A percentile compares a stretch with the other conserved stretches of the same genome.
These are phyloP conservation scores for Pelodytes ibericus DNA, from an alignment of 2,797 vertebrate species.

Conservation along the genomic window DNA sequence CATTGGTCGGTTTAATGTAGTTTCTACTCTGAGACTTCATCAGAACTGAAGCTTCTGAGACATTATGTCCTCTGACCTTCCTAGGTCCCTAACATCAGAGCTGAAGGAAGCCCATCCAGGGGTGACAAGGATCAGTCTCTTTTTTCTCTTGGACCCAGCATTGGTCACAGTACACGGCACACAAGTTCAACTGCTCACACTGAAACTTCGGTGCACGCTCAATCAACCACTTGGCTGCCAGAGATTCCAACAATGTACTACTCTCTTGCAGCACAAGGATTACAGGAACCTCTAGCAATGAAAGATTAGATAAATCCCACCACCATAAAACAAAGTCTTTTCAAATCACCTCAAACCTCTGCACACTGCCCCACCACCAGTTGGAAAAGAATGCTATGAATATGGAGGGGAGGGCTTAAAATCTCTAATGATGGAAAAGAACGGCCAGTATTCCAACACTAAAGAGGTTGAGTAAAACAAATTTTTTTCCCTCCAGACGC, in stretches of 20 bases:
- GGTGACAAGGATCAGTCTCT: neutral
- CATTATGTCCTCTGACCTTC: too few species aligned
- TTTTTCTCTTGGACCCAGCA: neutral
- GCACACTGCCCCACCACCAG: slow-evolving; percentile 18
- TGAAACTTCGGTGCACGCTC: neutral
- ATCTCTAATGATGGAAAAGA: neutral
- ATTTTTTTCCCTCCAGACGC: neutral
- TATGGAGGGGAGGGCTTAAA: neutral
- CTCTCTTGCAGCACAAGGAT: neutral
- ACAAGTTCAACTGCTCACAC: slow-evolving; percentile 22
- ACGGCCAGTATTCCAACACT: neutral
- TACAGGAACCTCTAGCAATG: neutral
- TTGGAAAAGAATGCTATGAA: neutral
- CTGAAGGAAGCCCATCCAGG: neutral
- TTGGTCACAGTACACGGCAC: neutral
- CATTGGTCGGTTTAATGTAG: too few species aligned
- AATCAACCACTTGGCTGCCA: neutral
- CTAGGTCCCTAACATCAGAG: too few species aligned
- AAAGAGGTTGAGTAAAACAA: slow-evolving; percentile 8
- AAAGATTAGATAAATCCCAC: neutral
- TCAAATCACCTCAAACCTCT: neutral
- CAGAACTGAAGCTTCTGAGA: neutral
- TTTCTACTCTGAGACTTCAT: neutral
- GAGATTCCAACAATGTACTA: neutral
- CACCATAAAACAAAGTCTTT: slow-evolving; percentile 17